Evolutionary conservation across 2,113 vertebrate genomes (phyloP).

Genomic region (Rhinogobius similis): DNA sequence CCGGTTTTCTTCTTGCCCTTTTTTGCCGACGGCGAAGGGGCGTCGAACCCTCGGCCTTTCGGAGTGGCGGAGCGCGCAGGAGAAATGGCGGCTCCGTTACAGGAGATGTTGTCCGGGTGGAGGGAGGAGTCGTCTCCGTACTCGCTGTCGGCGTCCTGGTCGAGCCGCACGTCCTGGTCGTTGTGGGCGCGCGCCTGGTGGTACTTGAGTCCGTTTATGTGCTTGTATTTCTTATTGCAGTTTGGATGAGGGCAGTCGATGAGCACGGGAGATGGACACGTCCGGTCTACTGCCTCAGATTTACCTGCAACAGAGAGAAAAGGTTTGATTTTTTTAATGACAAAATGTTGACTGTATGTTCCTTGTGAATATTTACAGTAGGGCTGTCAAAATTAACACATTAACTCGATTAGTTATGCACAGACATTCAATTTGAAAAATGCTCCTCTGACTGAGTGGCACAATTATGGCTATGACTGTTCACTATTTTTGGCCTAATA

Average conservation of each 20-base stretch:
- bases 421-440: too few species aligned
- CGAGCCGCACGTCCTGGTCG: slow-evolving; percentile 87
- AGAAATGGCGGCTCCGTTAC: slow-evolving; percentile 87
- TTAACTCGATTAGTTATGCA: too few species aligned
- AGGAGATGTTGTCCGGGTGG: slow-evolving; percentile 81
- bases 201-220: slow-evolving; percentile 96
- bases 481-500: too few species aligned
- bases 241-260: slow-evolving; percentile 97
- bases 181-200: slow-evolving; percentile 96
- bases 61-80: slow-evolving; percentile 90
- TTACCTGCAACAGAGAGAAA: slow-evolving; percentile 63
- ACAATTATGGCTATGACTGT: too few species aligned
- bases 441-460: too few species aligned
- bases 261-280: slow-evolving; percentile 91
- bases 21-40: slow-evolving; percentile 88
- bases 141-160: slow-evolving; percentile 91
- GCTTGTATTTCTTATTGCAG: slow-evolving; percentile 98
- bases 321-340: neutral
- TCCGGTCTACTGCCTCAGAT: slow-evolving; percentile 84
- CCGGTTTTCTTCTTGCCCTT: slow-evolving; percentile 87
- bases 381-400: too few species aligned
- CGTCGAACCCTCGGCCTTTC: slow-evolving; percentile 88
- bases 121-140: slow-evolving; percentile 86
- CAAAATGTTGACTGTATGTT: too few species aligned
- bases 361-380: too few species aligned